Evolutionary conservation across 1,140 invertebrate species (phyloP), one percentile per base, ranked within the genome.

Genomic region (Hirudo medicinalis): DNA sequence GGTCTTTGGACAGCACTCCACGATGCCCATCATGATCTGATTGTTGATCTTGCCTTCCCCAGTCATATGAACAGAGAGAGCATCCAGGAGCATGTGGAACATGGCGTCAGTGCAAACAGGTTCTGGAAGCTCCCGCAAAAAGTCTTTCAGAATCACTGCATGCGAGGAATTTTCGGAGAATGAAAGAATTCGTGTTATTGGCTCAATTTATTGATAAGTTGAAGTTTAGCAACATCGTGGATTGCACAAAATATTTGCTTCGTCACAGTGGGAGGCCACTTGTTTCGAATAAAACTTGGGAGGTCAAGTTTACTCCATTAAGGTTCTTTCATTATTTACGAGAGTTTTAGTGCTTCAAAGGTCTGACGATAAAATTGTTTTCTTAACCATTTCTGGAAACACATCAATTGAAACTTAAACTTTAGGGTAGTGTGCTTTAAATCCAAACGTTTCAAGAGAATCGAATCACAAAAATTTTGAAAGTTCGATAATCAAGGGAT

Each of bases 31-130:
- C 89, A 99, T 95, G 19, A 99, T 86, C 83, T 94, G 94, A 70
- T 94, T 93, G 83, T 97, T 98, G 72, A 93, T 94, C 82, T 96
- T 91, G 15, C 93, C 90, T 82, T 98, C 94, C 79, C 96, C 92
- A 0, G 94, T 93, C 60, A 97, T 84, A 80, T 94, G 94, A 69
- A 97, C 94, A 67, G 88, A 89, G 67, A 97, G 84, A 71, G 94
- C 95, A 84, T 99, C 95, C 43, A 97, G 87, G 80, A 98, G 89
- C 95, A 99, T 98, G 83, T 97, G 92, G 83, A 96, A 98, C 78
- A 99, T 87, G 83, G 93, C 94, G 80, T 92, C 92, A 40, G 94
- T 97, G 82, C 99, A 94, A 74, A 99, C 84, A 40, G 96, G 95
- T 83, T 99, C 94, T n/a, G 96, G 95, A 76, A 99, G 85, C 85